Evolutionary conservation across 2,113 vertebrate species (phyloP).

Genomic region (Sorex fumeus): DNA sequence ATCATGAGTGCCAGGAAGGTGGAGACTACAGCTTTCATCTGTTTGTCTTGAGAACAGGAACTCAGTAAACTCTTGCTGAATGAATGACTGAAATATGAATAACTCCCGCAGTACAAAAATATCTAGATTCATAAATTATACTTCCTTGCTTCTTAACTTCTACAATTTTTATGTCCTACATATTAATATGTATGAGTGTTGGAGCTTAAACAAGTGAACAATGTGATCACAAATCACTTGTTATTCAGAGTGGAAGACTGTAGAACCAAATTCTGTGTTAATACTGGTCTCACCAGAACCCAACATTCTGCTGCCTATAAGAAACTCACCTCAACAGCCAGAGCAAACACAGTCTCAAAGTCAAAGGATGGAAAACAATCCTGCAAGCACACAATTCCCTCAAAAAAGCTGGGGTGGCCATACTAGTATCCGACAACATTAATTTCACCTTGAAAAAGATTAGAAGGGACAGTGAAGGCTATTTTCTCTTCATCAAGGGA

Average conservation of each 20-base stretch:
- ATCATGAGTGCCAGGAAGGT: neutral
- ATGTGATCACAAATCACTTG: neutral
- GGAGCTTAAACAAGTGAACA: neutral
- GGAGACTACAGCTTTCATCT: neutral
- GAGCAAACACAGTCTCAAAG: too few species aligned
- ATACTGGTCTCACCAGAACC: too few species aligned
- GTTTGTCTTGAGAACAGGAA: neutral
- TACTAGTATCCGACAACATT: too few species aligned
- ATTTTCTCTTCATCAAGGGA: too few species aligned
- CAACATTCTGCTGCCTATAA: too few species aligned
- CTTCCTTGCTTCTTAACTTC: neutral
- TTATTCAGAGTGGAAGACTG: neutral
- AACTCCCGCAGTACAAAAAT: neutral
- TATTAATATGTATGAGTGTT: neutral
- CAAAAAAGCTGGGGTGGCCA: too few species aligned
- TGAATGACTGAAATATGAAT: neutral
- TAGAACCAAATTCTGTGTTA: neutral
- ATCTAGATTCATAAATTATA: neutral
- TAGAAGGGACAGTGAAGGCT: too few species aligned
- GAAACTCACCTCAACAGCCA: too few species aligned
- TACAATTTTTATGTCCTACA: neutral
- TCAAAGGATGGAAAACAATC: too few species aligned
- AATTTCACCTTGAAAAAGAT: too few species aligned
- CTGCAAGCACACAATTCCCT: too few species aligned
- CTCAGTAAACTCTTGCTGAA: neutral